These are phyloP conservation scores for Gnathonemus longibarbis DNA, from an alignment of 2,113 vertebrate species.

Conservation along the genomic window DNA sequence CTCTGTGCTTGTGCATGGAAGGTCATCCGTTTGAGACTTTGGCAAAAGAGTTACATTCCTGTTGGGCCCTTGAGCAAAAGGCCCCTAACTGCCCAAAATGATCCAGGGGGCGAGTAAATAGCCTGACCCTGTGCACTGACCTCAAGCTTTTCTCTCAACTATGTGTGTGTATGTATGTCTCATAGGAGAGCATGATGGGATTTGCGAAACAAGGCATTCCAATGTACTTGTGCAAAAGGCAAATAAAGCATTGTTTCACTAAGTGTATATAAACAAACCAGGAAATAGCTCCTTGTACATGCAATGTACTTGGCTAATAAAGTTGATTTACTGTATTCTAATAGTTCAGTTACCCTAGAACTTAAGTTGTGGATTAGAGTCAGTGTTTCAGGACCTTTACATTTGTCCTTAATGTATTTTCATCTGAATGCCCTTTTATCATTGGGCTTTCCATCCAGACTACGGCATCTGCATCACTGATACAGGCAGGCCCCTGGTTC, in stretches of 20 bases:
- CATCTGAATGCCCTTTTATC: not conserved
- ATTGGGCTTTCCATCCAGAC: not conserved
- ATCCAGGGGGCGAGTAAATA: not conserved
- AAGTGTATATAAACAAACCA: not conserved
- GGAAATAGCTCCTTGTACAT: not conserved
- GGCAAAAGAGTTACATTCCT: not conserved
- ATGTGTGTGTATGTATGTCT: not conserved
- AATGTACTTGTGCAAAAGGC: not conserved
- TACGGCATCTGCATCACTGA: not conserved
- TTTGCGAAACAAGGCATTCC: not conserved
- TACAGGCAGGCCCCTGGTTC: not conserved
- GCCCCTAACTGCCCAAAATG: not conserved
- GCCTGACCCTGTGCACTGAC: not conserved
- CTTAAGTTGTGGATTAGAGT: not conserved
- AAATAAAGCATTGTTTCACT: not conserved
- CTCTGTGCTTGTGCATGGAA: not conserved
- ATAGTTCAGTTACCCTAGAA: not conserved
- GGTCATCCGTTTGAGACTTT: not conserved
- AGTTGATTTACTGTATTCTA: not conserved
- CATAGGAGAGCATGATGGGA: not conserved
- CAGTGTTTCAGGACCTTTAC: not conserved
- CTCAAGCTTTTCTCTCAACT: not conserved
- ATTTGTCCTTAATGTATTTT: not conserved
- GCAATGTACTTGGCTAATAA: not conserved
- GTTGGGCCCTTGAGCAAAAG: not conserved